These are phyloP conservation scores for Taphrorychus bicolor DNA, from an alignment of 2,888 invertebrate species.

Conservation along the genomic window DNA sequence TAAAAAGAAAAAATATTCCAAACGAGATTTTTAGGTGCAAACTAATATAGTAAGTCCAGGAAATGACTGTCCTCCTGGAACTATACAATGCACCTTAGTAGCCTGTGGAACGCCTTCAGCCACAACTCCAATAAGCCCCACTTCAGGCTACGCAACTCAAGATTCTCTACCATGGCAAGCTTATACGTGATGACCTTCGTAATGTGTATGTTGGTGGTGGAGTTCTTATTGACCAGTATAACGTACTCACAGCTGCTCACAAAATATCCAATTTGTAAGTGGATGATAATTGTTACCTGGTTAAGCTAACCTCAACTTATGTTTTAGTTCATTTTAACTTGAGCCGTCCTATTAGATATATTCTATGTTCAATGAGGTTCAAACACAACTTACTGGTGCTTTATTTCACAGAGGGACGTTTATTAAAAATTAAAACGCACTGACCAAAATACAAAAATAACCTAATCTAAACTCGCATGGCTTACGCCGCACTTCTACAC, in stretches of 20 bases:
- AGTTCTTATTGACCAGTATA: constrained; percentile 35
- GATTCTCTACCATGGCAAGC: constrained; percentile 80
- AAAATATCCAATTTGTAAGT: constrained; percentile 38
- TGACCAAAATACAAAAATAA: no score
- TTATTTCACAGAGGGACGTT: no score
- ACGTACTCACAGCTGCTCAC: constrained; percentile 40
- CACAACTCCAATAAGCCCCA: constrained; percentile 4
- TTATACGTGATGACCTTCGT: constrained; percentile 44
- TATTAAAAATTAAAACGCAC: no score
- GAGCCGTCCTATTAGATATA: no score
- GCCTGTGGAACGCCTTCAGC: constrained; percentile 20
- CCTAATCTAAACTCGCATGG: no score
- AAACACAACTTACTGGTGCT: no score
- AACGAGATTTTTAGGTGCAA: constrained; percentile 3
- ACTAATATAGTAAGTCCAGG: constrained; percentile 19
- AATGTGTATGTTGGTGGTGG: constrained; percentile 67
- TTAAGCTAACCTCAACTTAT: neutral
- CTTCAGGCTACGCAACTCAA: constrained; percentile 66
- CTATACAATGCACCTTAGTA: constrained; percentile 14
- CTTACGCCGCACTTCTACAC: no score
- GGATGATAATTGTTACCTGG: neutral
- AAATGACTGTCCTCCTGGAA: constrained; percentile 14
- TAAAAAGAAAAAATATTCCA: neutral
- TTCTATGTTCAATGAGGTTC: no score
- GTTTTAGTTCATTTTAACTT: no score